Conservation (phyloP, 2,797 vertebrate genomes). For the Thaleichthys pacificus region DNA sequence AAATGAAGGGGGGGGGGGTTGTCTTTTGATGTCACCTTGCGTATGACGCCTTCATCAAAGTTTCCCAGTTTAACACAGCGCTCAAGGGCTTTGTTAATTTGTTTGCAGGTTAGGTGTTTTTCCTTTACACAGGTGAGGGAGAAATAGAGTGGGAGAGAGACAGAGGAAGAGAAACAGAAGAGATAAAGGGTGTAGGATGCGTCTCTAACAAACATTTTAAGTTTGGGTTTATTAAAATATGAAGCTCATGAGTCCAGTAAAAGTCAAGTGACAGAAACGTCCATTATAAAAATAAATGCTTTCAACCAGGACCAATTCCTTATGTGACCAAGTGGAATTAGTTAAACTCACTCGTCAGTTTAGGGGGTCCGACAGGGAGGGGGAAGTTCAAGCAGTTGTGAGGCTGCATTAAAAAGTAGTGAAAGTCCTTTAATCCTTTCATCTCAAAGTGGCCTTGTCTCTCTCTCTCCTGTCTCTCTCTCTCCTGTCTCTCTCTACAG, state of each 20-base stretch:
- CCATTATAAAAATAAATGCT: too few species aligned
- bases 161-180: neutral
- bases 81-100: slow-evolving; percentile 1
- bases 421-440: neutral
- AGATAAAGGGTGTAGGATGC: too few species aligned
- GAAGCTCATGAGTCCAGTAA: too few species aligned
- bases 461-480: neutral
- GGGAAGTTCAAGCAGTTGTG: neutral
- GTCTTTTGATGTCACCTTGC: neutral
- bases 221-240: too few species aligned
- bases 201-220: too few species aligned
- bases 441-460: neutral
- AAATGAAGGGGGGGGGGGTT: neutral
- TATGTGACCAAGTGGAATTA: too few species aligned
- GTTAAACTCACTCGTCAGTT: too few species aligned
- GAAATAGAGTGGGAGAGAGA: neutral
- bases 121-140: neutral
- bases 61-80: neutral
- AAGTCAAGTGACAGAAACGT: too few species aligned
- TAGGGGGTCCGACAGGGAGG: neutral
- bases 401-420: too few species aligned
- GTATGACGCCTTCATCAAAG: neutral
- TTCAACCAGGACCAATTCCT: too few species aligned
- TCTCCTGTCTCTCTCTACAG: neutral
- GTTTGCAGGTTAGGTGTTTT: neutral